Conservation (phyloP, 2,797 vertebrate species). For the Semotilus atromaculatus region DNA sequence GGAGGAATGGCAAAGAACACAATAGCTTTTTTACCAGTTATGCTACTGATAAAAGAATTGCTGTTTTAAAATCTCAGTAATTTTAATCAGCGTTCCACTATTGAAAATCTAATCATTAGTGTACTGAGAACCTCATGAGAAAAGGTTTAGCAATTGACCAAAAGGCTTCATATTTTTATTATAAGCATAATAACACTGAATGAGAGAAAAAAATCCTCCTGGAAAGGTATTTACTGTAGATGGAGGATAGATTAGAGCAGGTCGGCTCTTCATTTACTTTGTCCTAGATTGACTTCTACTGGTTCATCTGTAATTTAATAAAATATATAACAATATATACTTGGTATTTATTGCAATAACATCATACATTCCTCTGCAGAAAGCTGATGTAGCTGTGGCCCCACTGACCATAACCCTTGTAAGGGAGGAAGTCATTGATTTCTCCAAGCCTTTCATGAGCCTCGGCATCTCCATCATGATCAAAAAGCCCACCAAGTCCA, state of each 20-base stretch:
- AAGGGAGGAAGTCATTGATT: slow-evolving; percentile 98
- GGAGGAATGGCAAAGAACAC: not conserved
- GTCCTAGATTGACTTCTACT: not conserved
- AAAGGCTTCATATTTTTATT: not conserved
- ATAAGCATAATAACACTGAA: slow-evolving; percentile 1
- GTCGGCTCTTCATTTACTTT: slow-evolving; percentile 1
- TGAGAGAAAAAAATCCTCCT: not conserved
- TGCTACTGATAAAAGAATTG: not conserved
- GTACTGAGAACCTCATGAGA: not conserved
- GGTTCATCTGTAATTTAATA: not conserved
- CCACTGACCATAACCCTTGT: slow-evolving; percentile 97
- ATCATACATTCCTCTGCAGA: slow-evolving; percentile 72
- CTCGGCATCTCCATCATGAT: slow-evolving; percentile 99
- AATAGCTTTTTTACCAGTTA: not conserved
- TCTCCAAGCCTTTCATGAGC: slow-evolving; percentile 99
- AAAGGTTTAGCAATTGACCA: not conserved
- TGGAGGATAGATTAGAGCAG: slow-evolving; percentile 30
- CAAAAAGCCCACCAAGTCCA: slow-evolving; percentile 98
- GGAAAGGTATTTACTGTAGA: not conserved
- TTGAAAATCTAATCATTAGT: slow-evolving; percentile 21
- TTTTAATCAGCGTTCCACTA: slow-evolving; percentile 6
- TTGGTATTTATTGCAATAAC: not conserved
- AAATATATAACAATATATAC: not conserved
- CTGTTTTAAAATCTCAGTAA: not conserved
- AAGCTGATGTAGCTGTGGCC: slow-evolving; percentile 96